Base-by-base conservation (phyloP, 2,797 vertebrate species). In the Novumbra hubbsi region DNA sequence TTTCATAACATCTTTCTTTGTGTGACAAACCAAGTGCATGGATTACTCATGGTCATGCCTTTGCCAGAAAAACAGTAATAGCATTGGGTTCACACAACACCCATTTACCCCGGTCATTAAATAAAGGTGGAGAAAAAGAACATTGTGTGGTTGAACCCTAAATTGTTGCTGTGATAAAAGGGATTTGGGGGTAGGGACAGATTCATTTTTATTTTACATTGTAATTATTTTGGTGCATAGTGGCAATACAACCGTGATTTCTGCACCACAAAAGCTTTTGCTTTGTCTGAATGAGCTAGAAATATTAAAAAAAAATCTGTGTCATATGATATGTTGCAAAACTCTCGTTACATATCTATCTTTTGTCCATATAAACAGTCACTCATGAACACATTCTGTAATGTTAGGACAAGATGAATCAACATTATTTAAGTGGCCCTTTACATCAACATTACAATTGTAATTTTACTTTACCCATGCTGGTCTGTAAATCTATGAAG, bases 401-500 rank as follows among this genome's bases (percentile, higher is more conserved):
- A 91, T 87, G 81, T 91, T 87, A 87, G 83, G 81, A 81, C 74
- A 79, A 86, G 70, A 76, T 90, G 88, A 32, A 32, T 32, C 2
- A 90, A 89, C 79, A 91, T 87, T 88, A 27, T 73, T 74, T 76
- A 83, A 84, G 85, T 90, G 87, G 87, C 72, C 87, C 87, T 91
- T 88, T 93, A 88, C 92, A 90, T 92, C 84, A 89, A 90, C 72
- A 74, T 32, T 32, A 71, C 76, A 77, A 86, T 80, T 68, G n/a
- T 64, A 77, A 84, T 88, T 93, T 92, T 93, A 91, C 92, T 94
- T 93, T 92, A 92, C 89, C 88, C 92, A 92, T 94, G 88, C 89
- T 86, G 90, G 89, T 94, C 88, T 92, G 92, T 94, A 92, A 94
- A 91, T 90, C 89, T 93, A 89, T 94, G 91, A 93, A 92, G 91